Conservation (phyloP, 1,140 invertebrate genomes). For the Marisa cornuarietis region DNA sequence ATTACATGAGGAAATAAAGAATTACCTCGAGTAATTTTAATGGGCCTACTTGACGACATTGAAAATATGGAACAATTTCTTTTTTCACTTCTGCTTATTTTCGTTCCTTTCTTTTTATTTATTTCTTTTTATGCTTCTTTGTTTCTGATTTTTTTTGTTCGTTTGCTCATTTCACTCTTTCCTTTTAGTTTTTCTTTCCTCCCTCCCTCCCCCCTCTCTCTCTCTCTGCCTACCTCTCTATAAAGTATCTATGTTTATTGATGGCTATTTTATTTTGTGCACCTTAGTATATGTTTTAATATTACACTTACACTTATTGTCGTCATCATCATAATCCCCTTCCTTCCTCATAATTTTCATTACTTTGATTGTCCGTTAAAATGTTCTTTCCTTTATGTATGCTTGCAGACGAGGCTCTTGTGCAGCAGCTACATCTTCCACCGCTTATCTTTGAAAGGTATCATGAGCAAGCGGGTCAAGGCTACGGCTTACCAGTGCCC, state of each 20-base stretch:
- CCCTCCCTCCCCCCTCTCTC: neutral
- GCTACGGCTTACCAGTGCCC: neutral
- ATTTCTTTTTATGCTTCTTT: neutral
- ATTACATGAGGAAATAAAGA: no score
- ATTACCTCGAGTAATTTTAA: no score
- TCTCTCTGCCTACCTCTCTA: neutral
- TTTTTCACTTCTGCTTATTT: no score
- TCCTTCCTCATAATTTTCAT: neutral
- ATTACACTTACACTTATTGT: neutral
- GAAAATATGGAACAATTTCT: no score
- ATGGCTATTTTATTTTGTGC: neutral
- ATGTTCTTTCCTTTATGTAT: neutral
- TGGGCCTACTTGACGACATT: no score
- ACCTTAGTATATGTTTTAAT: neutral
- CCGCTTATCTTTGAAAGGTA: conserved; percentile 3
- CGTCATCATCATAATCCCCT: neutral
- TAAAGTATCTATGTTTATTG: neutral
- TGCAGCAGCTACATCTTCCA: conserved; percentile 22
- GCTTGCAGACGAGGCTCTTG: conserved; percentile 9
- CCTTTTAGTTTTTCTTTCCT: neutral
- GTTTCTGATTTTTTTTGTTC: no score
- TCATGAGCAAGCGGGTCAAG: conserved; percentile 4
- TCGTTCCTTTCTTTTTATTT: neutral
- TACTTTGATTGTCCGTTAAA: neutral
- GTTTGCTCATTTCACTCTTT: neutral